phyloP scores from a whole-genome alignment of 1,140 invertebrate genomes.

The Sminthurinus signatus region DNA sequence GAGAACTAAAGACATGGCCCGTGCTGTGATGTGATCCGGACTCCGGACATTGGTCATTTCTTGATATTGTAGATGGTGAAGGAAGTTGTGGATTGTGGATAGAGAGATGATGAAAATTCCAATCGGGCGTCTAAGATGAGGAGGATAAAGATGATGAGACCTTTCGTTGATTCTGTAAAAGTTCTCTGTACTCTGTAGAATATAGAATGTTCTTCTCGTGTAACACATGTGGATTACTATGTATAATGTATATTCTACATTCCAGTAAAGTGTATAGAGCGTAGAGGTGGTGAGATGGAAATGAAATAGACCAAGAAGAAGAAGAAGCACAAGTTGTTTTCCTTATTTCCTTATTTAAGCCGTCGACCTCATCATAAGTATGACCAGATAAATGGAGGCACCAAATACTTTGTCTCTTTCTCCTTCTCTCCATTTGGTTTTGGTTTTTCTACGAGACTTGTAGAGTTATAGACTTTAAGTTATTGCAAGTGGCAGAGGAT shows the following conservation, averaged over 20 bases:
- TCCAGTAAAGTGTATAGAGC: too few relatives aligned
- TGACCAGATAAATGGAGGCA: slow-evolving; percentile 12
- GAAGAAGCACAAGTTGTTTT: not conserved
- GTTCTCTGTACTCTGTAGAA: too few relatives aligned
- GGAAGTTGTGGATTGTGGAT: not conserved
- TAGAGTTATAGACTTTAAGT: not conserved
- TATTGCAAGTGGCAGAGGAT: not conserved
- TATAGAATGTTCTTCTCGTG: too few relatives aligned
- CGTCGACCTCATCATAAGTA: not conserved
- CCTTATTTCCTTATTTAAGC: not conserved
- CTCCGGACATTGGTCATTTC: too few relatives aligned
- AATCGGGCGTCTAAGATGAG: not conserved
- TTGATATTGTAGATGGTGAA: too few relatives aligned
- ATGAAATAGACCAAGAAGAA: not conserved
- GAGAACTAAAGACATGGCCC: too few relatives aligned
- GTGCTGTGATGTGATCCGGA: too few relatives aligned
- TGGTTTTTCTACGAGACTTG: not conserved
- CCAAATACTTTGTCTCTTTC: not conserved
- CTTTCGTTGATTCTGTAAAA: not conserved
- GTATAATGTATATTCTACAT: too few relatives aligned
- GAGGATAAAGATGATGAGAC: not conserved
- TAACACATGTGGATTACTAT: slow-evolving; percentile 11
- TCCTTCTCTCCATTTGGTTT: not conserved
- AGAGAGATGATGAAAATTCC: slow-evolving; percentile 1
- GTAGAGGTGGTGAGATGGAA: not conserved